These are phyloP conservation scores for Polypterus bichir DNA, from an alignment of 2,113 vertebrate genomes.

Conservation along the genomic window DNA sequence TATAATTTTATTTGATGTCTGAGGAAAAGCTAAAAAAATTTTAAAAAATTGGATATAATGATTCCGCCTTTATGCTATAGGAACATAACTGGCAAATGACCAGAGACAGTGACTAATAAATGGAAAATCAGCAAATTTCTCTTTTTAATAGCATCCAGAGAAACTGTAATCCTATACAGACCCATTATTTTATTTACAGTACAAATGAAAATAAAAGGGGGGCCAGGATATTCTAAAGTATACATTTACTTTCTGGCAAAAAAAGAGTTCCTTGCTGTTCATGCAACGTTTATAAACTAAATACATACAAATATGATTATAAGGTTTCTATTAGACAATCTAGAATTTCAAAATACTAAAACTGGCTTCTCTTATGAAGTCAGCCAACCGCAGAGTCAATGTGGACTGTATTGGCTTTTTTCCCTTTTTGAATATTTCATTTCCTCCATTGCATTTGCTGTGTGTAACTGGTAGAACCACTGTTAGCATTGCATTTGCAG, in stretches of 20 bases:
- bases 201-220: neutral
- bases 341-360: too few species aligned
- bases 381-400: too few species aligned
- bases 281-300: neutral
- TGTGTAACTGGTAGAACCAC: too few species aligned
- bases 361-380: too few species aligned
- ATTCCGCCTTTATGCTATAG: neutral
- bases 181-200: conserved; percentile 1
- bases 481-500: too few species aligned
- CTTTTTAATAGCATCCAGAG: neutral
- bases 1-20: too few species aligned
- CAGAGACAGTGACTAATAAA: neutral
- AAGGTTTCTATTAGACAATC: too few species aligned
- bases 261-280: neutral
- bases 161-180: neutral
- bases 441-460: too few species aligned
- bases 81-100: neutral
- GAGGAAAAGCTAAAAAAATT: neutral
- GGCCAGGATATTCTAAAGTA: neutral
- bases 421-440: too few species aligned
- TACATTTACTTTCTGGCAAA: neutral
- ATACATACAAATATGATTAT: neutral
- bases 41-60: neutral
- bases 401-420: too few species aligned
- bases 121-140: neutral